Evolutionary conservation across 2,797 vertebrate species (phyloP).

Genomic region (Gastrophryne carolinensis): DNA sequence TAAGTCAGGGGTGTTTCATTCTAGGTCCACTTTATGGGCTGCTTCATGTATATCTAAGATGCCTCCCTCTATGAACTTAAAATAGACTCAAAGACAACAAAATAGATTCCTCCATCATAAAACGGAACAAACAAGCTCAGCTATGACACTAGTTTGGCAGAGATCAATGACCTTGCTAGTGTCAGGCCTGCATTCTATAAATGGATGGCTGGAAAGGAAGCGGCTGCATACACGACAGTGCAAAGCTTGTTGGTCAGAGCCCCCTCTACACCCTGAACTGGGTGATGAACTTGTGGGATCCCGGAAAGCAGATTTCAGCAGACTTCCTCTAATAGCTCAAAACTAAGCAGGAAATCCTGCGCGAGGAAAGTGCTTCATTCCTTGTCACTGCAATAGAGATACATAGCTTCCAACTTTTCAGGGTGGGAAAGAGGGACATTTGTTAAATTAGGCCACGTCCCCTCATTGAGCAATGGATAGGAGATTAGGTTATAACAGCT

Average conservation of each 20-base stretch:
- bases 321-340: not conserved
- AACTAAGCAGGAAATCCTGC: constrained; percentile 19
- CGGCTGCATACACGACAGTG: not conserved
- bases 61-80: not conserved
- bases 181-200: not conserved
- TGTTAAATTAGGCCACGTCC: too few relatives aligned
- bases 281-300: not conserved
- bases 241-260: constrained; percentile 2
- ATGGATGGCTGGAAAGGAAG: constrained; percentile 35
- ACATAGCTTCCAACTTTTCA: too few relatives aligned
- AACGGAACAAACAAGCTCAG: constrained; percentile 37
- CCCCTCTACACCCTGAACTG: constrained; percentile 18
- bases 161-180: constrained; percentile 15
- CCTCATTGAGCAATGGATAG: too few relatives aligned
- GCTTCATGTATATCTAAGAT: not conserved
- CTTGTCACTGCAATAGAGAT: constrained; percentile 33
- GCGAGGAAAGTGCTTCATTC: constrained; percentile 15
- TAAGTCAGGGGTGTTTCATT: too few relatives aligned
- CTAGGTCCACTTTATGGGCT: too few relatives aligned
- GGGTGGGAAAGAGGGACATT: too few relatives aligned
- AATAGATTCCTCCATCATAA: not conserved
- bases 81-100: constrained; percentile 2
- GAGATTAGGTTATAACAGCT: too few relatives aligned
- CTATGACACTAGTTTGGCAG: constrained; percentile 10
- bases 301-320: constrained; percentile 33